A percentile compares a stretch with the other conserved stretches of the same genome.
Conservation (phyloP, 2,888 invertebrate genomes). For the Camponotus fellah region DNA sequence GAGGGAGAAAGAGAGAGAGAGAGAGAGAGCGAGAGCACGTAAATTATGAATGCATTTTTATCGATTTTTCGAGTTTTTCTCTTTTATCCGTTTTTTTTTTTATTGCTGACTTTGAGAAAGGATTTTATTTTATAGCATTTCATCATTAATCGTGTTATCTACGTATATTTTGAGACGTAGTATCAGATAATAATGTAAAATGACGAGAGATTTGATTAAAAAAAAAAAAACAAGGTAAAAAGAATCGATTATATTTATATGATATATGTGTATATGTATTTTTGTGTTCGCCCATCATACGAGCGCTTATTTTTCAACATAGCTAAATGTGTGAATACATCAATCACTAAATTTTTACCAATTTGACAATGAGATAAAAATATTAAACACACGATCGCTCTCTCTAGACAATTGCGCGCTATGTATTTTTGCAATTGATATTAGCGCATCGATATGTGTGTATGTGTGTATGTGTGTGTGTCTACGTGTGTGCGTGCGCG, state of each 20-base stretch:
- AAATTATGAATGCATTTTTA: constrained; percentile 63
- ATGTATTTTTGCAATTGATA: not conserved
- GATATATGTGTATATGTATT: not conserved
- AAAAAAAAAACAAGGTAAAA: not conserved
- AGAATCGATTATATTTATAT: not conserved
- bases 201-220: constrained; percentile 24
- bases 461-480: not conserved
- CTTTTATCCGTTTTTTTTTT: constrained; percentile 19
- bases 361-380: constrained; percentile 64
- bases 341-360: constrained; percentile 28
- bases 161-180: constrained; percentile 40
- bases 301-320: not conserved
- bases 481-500: constrained; percentile 11
- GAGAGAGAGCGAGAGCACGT: constrained; percentile 79
- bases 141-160: constrained; percentile 8
- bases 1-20: not conserved
- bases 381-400: constrained; percentile 59
- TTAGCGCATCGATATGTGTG: constrained; percentile 7
- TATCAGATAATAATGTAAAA: constrained; percentile 42
- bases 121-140: not conserved
- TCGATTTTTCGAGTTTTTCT: not conserved
- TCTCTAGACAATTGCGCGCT: constrained; percentile 52
- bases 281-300: not conserved
- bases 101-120: not conserved
- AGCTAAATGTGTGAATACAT: not conserved